A percentile compares a stretch with the other conserved stretches of the same genome.
These are phyloP conservation scores for Ailuropoda melanoleuca DNA, from an alignment of 2,113 vertebrate genomes.

Conservation along the genomic window DNA sequence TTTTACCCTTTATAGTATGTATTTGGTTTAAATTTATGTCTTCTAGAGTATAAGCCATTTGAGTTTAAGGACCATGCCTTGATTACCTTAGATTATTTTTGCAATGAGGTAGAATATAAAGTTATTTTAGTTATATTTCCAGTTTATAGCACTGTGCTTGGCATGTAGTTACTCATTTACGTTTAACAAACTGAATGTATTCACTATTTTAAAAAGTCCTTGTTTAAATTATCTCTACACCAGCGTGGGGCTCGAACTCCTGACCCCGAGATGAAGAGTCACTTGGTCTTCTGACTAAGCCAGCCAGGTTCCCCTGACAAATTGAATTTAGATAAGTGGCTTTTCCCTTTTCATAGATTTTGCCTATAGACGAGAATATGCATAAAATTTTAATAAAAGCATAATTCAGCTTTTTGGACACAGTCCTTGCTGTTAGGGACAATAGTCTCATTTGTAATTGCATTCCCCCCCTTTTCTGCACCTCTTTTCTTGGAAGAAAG, in stretches of 20 bases:
- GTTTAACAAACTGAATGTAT: background rate
- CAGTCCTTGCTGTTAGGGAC: background rate
- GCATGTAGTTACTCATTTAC: background rate
- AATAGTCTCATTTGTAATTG: background rate
- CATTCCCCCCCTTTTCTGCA: background rate
- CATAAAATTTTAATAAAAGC: constrained; percentile 15
- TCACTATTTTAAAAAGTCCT: background rate
- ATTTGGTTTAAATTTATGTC: background rate
- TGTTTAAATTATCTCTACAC: background rate
- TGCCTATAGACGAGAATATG: background rate
- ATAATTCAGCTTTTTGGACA: background rate
- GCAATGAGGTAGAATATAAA: background rate
- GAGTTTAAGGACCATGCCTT: background rate
- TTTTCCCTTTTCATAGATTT: background rate
- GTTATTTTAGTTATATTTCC: background rate
- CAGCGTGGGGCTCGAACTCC: background rate
- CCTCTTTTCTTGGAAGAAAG: background rate
- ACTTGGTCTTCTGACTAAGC: background rate
- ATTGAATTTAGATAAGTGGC: background rate
- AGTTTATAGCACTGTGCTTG: background rate
- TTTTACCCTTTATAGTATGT: background rate
- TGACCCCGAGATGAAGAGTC: background rate
- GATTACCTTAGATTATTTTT: background rate
- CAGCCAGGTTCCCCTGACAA: background rate
- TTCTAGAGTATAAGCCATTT: background rate